Percentiles rank a stretch among this genome's conserved stretches.
phyloP scores from a whole-genome alignment of 2,888 invertebrate species.

The Caradrina kadenii region DNA sequence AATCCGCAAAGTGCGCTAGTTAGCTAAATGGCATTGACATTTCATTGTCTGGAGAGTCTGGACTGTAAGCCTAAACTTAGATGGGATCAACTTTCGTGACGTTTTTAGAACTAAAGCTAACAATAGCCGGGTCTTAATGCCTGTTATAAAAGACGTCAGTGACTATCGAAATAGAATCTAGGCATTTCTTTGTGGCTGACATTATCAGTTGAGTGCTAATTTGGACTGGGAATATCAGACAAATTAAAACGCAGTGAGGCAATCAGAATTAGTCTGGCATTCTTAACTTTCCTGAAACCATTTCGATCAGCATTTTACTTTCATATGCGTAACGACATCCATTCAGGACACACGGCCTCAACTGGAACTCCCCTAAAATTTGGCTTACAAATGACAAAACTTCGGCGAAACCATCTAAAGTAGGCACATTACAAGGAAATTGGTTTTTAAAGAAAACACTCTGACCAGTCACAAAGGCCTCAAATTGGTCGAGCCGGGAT shows the following conservation, averaged over 20 bases:
- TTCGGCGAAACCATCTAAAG: constrained; percentile 27
- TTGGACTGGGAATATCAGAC: constrained; percentile 10
- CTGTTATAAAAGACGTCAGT: constrained; percentile 36
- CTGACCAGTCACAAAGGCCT: constrained; percentile 29
- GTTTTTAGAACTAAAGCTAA: constrained; percentile 54
- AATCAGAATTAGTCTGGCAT: not conserved
- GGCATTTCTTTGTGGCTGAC: constrained; percentile 24
- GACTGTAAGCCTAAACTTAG: constrained; percentile 35
- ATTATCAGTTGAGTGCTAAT: constrained; percentile 33
- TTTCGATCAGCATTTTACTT: not conserved
- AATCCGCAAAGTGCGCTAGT: constrained; percentile 30
- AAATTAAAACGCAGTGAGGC: constrained; percentile 6
- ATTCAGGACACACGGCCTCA: constrained; percentile 14
- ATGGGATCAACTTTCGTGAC: constrained; percentile 40
- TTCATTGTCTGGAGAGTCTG: constrained; percentile 43
- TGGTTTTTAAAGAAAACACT: constrained; percentile 41
- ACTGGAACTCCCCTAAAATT: constrained; percentile 13
- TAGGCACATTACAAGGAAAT: constrained; percentile 36
- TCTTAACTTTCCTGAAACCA: not conserved
- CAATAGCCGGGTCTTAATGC: constrained; percentile 35
- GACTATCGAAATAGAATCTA: constrained; percentile 47
- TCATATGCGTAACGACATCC: constrained; percentile 1
- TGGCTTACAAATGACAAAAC: constrained; percentile 41
- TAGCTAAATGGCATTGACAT: constrained; percentile 46
- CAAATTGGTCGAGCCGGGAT: constrained; percentile 17